Evolutionary conservation across 2,797 vertebrate species (phyloP).

Genomic region (Tragopan temminckii): DNA sequence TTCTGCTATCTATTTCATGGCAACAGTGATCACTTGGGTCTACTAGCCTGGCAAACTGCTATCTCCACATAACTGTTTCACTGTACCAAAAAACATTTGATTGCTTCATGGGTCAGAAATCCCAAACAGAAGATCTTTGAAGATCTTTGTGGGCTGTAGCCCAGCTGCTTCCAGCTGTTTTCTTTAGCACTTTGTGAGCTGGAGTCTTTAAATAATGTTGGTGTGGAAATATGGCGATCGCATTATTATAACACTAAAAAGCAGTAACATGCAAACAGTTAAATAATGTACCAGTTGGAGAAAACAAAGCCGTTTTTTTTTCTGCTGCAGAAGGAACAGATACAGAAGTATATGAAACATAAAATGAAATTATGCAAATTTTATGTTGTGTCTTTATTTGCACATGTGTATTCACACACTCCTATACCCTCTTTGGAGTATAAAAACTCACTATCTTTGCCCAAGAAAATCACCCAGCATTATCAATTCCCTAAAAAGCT

Average conservation of each 20-base stretch:
- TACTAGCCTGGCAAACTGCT: not conserved
- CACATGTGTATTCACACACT: accelerated
- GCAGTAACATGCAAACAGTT: not conserved
- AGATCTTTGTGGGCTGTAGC: not conserved
- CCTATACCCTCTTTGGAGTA: not conserved
- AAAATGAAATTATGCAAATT: not conserved
- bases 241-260: not conserved
- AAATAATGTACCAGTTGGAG: not conserved
- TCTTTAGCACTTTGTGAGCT: not conserved
- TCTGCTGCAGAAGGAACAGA: not conserved
- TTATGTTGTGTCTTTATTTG: not conserved
- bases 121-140: not conserved
- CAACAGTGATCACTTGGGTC: accelerated
- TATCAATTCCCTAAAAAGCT: not conserved
- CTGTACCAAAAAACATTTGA: accelerated
- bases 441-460: not conserved
- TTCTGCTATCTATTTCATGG: not conserved
- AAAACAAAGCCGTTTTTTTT: not conserved
- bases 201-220: not conserved
- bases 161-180: not conserved
- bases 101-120: not conserved
- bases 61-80: not conserved
- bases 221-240: not conserved
- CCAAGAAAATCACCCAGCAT: not conserved
- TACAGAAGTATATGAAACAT: not conserved